Conservation (phyloP, 1,140 invertebrate species). For the Drosophila ercepeae region DNA sequence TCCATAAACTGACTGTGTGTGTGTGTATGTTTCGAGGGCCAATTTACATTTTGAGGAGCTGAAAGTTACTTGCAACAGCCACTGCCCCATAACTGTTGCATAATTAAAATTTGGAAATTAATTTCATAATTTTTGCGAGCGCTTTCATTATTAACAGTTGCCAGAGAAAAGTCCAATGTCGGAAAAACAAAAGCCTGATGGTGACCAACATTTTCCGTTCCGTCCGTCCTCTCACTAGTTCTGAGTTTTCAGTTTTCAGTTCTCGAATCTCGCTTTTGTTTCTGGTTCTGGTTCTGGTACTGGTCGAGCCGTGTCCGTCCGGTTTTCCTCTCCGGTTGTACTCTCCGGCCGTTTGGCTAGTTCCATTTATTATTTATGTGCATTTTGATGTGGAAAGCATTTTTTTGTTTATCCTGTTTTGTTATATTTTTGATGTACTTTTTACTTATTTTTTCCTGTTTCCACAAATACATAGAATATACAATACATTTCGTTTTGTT, state of each 20-base stretch:
- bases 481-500: slow-evolving; percentile 11
- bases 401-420: slow-evolving; percentile 38
- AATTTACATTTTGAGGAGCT: slow-evolving; percentile 68
- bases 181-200: slow-evolving; percentile 54
- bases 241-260: slow-evolving; percentile 18
- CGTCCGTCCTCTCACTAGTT: too few species aligned
- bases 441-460: slow-evolving; percentile 15
- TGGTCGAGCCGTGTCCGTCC: slow-evolving; percentile 35
- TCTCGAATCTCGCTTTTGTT: slow-evolving; percentile 40
- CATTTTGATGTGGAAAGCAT: slow-evolving; percentile 76
- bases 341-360: slow-evolving; percentile 36
- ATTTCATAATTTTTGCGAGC: slow-evolving; percentile 72
- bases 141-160: slow-evolving; percentile 68
- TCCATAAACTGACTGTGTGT: background rate
- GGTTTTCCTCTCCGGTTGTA: slow-evolving; percentile 54
- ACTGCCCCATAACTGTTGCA: slow-evolving; percentile 56
- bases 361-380: slow-evolving; percentile 81
- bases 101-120: slow-evolving; percentile 80
- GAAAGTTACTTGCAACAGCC: background rate
- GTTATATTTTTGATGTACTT: slow-evolving; percentile 19
- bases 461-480: slow-evolving; percentile 5
- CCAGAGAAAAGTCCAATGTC: slow-evolving; percentile 25
- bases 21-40: slow-evolving; percentile 12
- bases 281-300: too few species aligned
- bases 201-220: slow-evolving; percentile 40